Evolutionary conservation across 1,140 invertebrate genomes (phyloP), one percentile per base, ranked within the genome.

Genomic region (Batillaria attramentaria): DNA sequence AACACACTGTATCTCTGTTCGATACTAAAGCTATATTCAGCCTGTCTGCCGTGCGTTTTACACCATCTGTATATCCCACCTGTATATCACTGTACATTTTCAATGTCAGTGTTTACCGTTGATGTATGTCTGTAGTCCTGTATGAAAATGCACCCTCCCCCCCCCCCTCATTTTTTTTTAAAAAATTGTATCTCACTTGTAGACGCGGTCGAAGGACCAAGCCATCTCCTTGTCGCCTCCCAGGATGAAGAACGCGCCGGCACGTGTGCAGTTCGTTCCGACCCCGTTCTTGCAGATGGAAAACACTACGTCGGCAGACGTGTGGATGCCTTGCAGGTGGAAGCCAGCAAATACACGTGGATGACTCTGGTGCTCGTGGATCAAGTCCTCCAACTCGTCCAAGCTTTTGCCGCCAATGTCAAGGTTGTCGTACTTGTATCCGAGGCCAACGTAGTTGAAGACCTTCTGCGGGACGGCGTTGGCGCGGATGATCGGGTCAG

Each of bases 271-370:
- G 33, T 46, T n/a, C n/a, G n/a, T n/a, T n/a, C n/a, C 31, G 35
- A 35, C 33, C 1, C 33, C 54, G 5, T 35, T 5, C 28, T n/a
- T n/a, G n/a, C 82, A 83, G 5, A 74, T 46, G 16, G 31, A 57
- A 46, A n/a, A n/a, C n/a, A n/a, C 31, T 0, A 82, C 78, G 46
- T 60, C 35, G 28, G 62, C 81, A 16, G 81, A 82, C 0, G 68
- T 72, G 31, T 46, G n/a, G 31, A 82, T 72, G n/a, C 81, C 81
- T 28, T 74, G 46, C 13, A 82, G 62, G 13, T 77, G 70, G 69
- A 82, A 82, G 1, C 81, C 81, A 28, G 78, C 81, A 73, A 82
- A 82, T 6, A 82, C 46, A 68, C 81, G 60, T 8, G 68, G 37
- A 20, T 78, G 62, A 13, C 28, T 39, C 28, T 57, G 41, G 18